These are phyloP conservation scores for Stylophora pistillata DNA, from an alignment of 64 coral and sea anemone species.

Conservation along the genomic window DNA sequence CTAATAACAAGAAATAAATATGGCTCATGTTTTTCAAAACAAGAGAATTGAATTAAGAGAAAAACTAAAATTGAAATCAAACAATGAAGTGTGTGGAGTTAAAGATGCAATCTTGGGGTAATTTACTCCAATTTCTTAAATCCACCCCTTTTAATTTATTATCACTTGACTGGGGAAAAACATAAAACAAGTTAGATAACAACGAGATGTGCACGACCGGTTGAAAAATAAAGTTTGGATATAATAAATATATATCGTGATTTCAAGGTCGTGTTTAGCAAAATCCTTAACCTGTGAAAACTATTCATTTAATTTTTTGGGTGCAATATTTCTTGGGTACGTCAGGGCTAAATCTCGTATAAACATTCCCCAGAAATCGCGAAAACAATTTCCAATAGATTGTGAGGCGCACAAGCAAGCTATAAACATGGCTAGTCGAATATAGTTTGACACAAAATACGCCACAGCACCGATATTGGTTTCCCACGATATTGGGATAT, in stretches of 20 bases:
- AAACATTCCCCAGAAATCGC: slow-evolving; percentile 6
- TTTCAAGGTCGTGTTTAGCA: not conserved
- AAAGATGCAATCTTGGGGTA: not conserved
- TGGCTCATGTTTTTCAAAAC: not conserved
- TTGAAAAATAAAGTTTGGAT: not conserved
- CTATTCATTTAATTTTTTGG: not conserved
- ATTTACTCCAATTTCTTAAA: not conserved
- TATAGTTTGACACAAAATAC: not conserved
- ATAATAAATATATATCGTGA: not conserved
- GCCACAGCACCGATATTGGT: slow-evolving; percentile 20
- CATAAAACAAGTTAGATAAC: not conserved
- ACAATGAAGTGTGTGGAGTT: not conserved
- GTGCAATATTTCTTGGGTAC: not conserved
- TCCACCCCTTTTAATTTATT: too few relatives aligned
- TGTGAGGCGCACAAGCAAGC: not conserved
- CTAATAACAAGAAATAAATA: not conserved
- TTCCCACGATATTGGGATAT: not conserved
- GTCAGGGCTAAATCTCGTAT: not conserved
- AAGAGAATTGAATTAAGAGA: not conserved
- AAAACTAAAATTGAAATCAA: not conserved
- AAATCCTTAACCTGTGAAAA: not conserved
- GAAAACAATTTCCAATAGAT: not conserved
- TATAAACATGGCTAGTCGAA: slow-evolving; percentile 1
- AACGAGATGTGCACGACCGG: not conserved
- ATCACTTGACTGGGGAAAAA: not conserved